A percentile compares a stretch with the other conserved stretches of the same genome.
Evolutionary conservation across 2,797 vertebrate species (phyloP).

Genomic region (Myotis planiceps): DNA sequence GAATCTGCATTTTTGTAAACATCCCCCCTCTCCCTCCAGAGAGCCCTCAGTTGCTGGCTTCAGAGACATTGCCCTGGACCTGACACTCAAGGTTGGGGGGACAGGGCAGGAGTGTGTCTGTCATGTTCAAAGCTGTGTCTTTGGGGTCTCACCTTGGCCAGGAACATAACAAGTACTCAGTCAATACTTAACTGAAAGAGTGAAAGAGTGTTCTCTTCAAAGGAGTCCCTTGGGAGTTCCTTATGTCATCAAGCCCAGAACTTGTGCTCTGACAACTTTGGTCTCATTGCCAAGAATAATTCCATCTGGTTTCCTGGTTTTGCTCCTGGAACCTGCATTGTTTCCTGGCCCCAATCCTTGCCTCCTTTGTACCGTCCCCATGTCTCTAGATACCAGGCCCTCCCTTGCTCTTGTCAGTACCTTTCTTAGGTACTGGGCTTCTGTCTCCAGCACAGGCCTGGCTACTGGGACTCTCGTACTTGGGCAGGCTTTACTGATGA

Average conservation of each 20-base stretch:
- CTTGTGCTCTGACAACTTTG: not conserved
- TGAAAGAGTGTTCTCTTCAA: not conserved
- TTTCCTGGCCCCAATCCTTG: not conserved
- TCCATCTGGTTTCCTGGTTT: not conserved
- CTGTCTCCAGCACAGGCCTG: not conserved
- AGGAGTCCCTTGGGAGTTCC: not conserved
- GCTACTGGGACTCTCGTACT: not conserved
- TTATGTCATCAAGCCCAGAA: not conserved
- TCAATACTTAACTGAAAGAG: not conserved
- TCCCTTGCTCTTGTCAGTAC: not conserved
- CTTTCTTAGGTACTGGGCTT: not conserved
- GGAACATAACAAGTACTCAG: not conserved
- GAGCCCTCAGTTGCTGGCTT: not conserved
- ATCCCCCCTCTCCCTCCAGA: no score
- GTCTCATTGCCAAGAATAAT: not conserved
- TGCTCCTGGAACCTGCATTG: not conserved
- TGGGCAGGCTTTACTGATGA: not conserved
- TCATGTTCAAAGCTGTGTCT: not conserved
- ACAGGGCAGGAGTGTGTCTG: not conserved
- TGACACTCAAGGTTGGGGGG: rapidly evolving
- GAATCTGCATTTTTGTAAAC: not conserved
- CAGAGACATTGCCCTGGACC: not conserved
- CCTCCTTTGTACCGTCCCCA: not conserved
- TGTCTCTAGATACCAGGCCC: not conserved
- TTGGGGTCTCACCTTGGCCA: not conserved